Base-by-base conservation (phyloP, 2,797 vertebrate genomes). In the Neosilurus hyrtlii region DNA sequence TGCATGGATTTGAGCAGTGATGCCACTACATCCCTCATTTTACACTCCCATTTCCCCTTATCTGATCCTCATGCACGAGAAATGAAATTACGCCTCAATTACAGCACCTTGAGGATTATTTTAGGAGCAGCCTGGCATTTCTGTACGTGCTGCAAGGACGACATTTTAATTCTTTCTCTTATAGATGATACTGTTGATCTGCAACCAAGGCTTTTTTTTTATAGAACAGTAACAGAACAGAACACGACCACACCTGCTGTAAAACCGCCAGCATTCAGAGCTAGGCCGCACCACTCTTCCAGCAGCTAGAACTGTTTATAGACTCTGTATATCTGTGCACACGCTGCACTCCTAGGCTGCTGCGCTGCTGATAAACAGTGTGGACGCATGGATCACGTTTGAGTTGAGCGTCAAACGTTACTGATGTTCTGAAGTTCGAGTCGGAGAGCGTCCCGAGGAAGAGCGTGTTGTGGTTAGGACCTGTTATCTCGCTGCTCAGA, bases 1-100 rank as follows among this genome's bases (percentile, higher is more conserved):
- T 75, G 77, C 86, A 81, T 79, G 24, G 71, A 78, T 88, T 22
- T 84, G 81, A 81, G 82, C 78, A 86, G 85, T 87, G 89, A 90
- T 87, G 83, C 79, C 77, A 71, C 66, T 89, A 54, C n/a, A 16
- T 24, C 51, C 35, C 43, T 30, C 51, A 52, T 72, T 57, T 54
- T 57, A 56, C 26, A 74, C 72, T 56, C 16, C 26, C 1, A n/a
- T 24, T 15, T 65, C 18, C 30, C n/a, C 11, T 66, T 9, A n/a
- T 61, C 66, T 79, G 82, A 35, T 79, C 15, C 51, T 49, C 6
- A 18, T 54, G 14, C 72, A 30, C n/a, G 63, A 52, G 49, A 59
- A 77, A 52, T 5, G 2, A 22, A 76, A 37, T 16, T 2, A 16
- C 10, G 16, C 4, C 54, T 8, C 11, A 57, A 14, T 56, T 11